Base-by-base conservation (phyloP, 2,113 vertebrate species). In the Syngnathus floridae region DNA sequence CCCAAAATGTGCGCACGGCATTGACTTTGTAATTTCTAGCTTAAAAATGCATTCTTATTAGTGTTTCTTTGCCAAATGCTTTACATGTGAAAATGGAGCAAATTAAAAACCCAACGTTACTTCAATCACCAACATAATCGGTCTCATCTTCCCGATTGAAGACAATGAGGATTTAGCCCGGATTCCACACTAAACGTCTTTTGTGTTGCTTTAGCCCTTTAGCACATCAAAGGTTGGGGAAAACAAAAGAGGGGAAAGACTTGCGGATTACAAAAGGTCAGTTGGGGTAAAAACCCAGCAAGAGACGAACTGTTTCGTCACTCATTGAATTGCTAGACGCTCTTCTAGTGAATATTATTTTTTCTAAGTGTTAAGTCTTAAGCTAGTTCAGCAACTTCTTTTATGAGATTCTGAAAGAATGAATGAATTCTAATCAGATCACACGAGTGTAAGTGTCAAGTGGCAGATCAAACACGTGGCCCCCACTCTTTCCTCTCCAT, bases 1-100 rank as follows among this genome's bases (percentile, higher is more conserved):
- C 72, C 67, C 19, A 49, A 77, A 68, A 19, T 26, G 21, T 61
- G 38, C 72, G 72, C 71, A 66, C 75, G 69, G 48, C 80, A 77
- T 75, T 57, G 78, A 71, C 65, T n/a, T 22, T 13, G 58, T 36
- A 1, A 9, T 21, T 62, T 6, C 57, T 38, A 61, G 69, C 9
- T 22, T 71, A 67, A 31, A 69, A 75, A 60, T 46, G 55, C 45
- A 46, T 38, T 61, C 66, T n/a, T 46, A 67, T 35, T 43, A 43
- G 40, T 67, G 43, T 69, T 48, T 56, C 40, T 67, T 21, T 21
- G 51, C 61, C 60, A 40, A 36, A 38, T 38, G 21, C 35, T 19
- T 38, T 70, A 57, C 22, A n/a, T 49, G 19, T 49, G 14, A 49
- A 8, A 2, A 49, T 19, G 31, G 26, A 57, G 35, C 56, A 37